These are phyloP conservation scores for Leptinotarsa rubiginosa DNA, from an alignment of 2,888 invertebrate species.

Conservation along the genomic window DNA sequence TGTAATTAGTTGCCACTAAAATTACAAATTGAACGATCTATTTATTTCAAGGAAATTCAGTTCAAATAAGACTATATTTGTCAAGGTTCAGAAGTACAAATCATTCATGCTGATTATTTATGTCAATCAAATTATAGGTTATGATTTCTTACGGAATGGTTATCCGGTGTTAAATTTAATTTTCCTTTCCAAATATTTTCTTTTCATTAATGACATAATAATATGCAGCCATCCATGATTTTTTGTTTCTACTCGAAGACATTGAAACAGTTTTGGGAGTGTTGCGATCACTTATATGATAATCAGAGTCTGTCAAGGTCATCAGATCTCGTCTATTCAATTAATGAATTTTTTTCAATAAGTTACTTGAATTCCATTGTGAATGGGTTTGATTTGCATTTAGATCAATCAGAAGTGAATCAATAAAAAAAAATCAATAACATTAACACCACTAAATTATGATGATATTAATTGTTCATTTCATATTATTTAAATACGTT, in stretches of 20 bases:
- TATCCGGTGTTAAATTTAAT: too few relatives aligned
- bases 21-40: too few relatives aligned
- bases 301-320: constrained; percentile 5
- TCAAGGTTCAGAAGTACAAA: too few relatives aligned
- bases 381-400: constrained; percentile 6
- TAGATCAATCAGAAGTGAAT: background rate
- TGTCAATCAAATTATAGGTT: too few relatives aligned
- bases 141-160: too few relatives aligned
- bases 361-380: background rate
- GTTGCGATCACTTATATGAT: background rate
- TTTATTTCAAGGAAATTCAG: too few relatives aligned
- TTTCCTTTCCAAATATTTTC: background rate
- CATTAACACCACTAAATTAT: background rate
- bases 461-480: background rate
- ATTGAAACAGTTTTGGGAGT: background rate
- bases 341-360: background rate
- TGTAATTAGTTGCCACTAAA: too few relatives aligned
- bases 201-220: background rate
- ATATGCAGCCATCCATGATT: background rate
- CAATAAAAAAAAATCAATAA: background rate
- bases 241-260: background rate
- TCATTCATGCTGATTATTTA: too few relatives aligned
- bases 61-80: too few relatives aligned
- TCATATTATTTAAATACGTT: background rate
- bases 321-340: background rate